These are phyloP conservation scores for Oreochromis niloticus DNA, from an alignment of 2,113 vertebrate species.

Conservation along the genomic window DNA sequence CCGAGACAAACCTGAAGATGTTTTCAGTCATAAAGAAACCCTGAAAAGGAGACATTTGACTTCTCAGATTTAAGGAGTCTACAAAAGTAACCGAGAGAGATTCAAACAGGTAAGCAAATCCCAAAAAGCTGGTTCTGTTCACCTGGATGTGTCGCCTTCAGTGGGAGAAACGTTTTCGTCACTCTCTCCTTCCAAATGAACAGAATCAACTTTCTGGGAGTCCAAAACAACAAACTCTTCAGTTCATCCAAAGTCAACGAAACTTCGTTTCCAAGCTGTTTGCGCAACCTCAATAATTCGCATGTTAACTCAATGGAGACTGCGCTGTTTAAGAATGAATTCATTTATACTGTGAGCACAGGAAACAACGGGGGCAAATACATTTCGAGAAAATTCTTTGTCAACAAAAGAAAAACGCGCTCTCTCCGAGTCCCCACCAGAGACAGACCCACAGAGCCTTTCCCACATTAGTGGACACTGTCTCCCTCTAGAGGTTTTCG, in stretches of 20 bases:
- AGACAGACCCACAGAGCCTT: not conserved
- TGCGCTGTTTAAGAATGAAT: not conserved
- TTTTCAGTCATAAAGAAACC: not conserved
- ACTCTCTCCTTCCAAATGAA: not conserved
- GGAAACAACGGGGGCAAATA: not conserved
- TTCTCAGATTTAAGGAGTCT: not conserved
- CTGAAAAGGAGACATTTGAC: not conserved
- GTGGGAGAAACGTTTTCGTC: not conserved
- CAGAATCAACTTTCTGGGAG: accelerated
- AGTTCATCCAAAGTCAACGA: not conserved
- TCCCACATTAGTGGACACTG: not conserved
- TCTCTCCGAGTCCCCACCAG: not conserved
- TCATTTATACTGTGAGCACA: not conserved
- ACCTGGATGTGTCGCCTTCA: not conserved
- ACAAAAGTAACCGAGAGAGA: not conserved
- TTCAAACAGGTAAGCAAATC: not conserved
- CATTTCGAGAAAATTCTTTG: not conserved
- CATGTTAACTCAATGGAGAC: accelerated
- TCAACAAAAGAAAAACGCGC: not conserved
- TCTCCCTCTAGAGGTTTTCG: conserved; percentile 51
- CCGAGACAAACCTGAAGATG: not conserved
- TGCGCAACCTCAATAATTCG: not conserved
- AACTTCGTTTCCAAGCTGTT: not conserved
- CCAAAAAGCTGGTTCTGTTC: not conserved
- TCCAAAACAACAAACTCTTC: not conserved